Conservation (phyloP, 2,797 vertebrate species). For the Catostomus latipinnis region DNA sequence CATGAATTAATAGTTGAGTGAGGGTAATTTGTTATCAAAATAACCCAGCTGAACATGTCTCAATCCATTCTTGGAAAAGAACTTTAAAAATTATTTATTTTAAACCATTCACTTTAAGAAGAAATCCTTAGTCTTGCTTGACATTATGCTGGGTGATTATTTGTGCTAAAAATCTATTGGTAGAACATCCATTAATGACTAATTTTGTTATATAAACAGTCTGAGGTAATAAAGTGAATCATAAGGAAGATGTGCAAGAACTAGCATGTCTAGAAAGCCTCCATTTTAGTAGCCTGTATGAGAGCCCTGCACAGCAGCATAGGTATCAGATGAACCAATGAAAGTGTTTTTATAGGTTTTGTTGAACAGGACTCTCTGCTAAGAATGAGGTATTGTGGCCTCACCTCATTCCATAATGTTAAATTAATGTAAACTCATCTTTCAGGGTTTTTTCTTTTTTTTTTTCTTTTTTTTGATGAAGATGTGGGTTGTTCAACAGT, state of each 20-base stretch:
- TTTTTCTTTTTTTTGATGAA: constrained; percentile 13
- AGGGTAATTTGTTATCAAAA: constrained; percentile 55
- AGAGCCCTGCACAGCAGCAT: constrained; percentile 29
- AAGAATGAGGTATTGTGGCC: constrained; percentile 9
- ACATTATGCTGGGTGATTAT: constrained; percentile 7
- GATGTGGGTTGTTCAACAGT: neutral
- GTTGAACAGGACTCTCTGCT: constrained; percentile 23
- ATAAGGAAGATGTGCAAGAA: neutral
- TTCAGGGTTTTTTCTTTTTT: neutral
- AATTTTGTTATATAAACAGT: constrained; percentile 15
- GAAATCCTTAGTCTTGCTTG: neutral
- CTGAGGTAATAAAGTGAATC: neutral
- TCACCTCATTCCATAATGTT: neutral
- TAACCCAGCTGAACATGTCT: constrained; percentile 4
- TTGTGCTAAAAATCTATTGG: constrained; percentile 5
- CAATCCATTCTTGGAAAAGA: constrained; percentile 19
- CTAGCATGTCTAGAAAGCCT: constrained; percentile 49
- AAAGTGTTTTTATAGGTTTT: constrained; percentile 48
- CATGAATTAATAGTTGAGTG: constrained; percentile 36
- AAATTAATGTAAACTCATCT: neutral
- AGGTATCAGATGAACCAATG: constrained; percentile 47
- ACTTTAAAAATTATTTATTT: neutral
- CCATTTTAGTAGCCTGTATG: constrained; percentile 47
- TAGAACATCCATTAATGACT: neutral
- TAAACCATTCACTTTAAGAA: neutral